Evolutionary conservation across 2,888 invertebrate genomes (phyloP), one percentile per base, ranked within the genome.

Genomic region (Morinoia aosen): DNA sequence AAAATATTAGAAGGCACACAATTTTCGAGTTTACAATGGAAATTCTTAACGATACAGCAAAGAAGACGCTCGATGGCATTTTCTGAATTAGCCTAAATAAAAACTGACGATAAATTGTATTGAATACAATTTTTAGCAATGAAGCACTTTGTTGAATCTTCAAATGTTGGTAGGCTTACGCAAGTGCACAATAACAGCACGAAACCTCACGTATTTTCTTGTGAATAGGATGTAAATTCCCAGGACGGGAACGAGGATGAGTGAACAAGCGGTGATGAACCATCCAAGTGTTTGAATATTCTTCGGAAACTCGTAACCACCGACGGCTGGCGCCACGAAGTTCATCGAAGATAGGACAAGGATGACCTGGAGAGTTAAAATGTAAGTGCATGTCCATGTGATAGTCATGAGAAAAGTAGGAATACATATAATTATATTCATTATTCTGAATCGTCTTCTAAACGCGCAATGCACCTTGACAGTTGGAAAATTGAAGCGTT

Each of bases 261-360:
- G 58, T 39, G 96, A 95, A 14, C 39, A 58, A 94, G 91, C 56
- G 58, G 91, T 76, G 58, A 96, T 88, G 57, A 96, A 90, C 96
- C 96, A 96, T 48, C 96, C 96, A 25, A 96, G 95, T 11, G 88
- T 95, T 56, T 96, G 96, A 19, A 96, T 95, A 39, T 57, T 91
- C 0, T 56, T 10, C 10, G 96, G 96, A 94, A 95, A 96, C 57
- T 90, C 94, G 48, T 96, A 96, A 0, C 88, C 64, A 39, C 95
- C 96, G 90, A 95, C 95, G 56, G 88, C 61, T 25, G 95, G 95
- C 10, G 96, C 96, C 19, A 56, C 95, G 56, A 91, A 95, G 58
- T 95, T 91, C 76, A 95, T 95, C 33, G 96, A 48, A 40, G 95
- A 95, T 61, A 96, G 88, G 88, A 95, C 95, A 39, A 93, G 39